phyloP scores from a whole-genome alignment of 2,113 vertebrate genomes.

The Rana temporaria region DNA sequence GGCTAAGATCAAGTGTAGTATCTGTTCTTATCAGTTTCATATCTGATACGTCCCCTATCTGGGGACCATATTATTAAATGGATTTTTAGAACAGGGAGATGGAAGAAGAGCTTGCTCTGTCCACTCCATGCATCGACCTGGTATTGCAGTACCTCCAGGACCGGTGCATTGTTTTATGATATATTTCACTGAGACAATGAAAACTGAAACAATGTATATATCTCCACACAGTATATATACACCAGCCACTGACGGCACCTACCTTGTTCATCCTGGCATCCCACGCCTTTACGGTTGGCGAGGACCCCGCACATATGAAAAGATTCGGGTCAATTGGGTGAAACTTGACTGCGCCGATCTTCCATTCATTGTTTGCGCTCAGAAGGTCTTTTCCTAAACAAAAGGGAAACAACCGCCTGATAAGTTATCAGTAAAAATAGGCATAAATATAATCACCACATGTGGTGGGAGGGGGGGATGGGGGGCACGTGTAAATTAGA shows the following conservation, averaged over 20 bases:
- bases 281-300: slow-evolving; percentile 90
- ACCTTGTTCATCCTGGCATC: slow-evolving; percentile 90
- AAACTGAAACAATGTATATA: too few relatives aligned
- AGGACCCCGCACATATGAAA: slow-evolving; percentile 91
- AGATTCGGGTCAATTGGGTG: slow-evolving; percentile 81
- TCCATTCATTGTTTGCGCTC: slow-evolving; percentile 81
- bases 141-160: too few relatives aligned
- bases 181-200: too few relatives aligned
- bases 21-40: too few relatives aligned
- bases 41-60: too few relatives aligned
- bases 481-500: background rate
- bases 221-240: too few relatives aligned
- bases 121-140: too few relatives aligned
- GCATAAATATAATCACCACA: background rate
- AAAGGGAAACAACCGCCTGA: background rate
- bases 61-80: too few relatives aligned
- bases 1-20: too few relatives aligned
- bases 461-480: slow-evolving; percentile 27
- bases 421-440: background rate
- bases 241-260: slow-evolving; percentile 14
- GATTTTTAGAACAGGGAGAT: too few relatives aligned
- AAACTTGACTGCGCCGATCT: slow-evolving; percentile 80
- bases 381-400: slow-evolving; percentile 80
- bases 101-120: too few relatives aligned
- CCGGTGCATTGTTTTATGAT: too few relatives aligned